Evolutionary conservation across 2,797 vertebrate genomes (phyloP), one percentile per base, ranked within the genome.

Genomic region (Takifugu ocellatus): DNA sequence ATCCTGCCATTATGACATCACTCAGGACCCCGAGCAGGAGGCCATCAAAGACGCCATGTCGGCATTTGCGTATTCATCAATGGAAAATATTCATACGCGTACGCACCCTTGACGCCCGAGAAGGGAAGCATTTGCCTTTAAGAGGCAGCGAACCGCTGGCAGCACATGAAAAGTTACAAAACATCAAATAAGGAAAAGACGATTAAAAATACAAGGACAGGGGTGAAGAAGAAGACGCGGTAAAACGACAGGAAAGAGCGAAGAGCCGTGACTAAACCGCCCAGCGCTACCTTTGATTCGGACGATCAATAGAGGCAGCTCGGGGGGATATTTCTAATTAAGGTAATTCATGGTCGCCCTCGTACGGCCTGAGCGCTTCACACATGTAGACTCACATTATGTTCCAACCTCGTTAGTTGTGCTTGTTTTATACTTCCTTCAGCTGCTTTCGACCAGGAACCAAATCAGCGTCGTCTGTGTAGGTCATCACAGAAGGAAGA

Each of bases 41-140:
- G 51, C 66, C 85, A 89, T 92, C 90, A 92, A 92, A 92, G 90
- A 72, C 70, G 26, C 56, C 2, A 71, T 33, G 9, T 65, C 56
- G 42, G 61, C 58, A 64, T 90, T 90, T 84, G 82, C 70, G 7
- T 90, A 91, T 91, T 92, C 88, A 92, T 92, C 91, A 92, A 91
- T 91, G 55, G 81, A 86, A 88, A 91, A 91, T 91, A 92, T 92
- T 91, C 86, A 92, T 91, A 89, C 68, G 77, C 73, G 66, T 60
- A 79, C 70, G 61, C 70, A 83, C 84, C 81, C 85, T 68, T 51
- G 82, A 82, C 79, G 72, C 78, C 70, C 58, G 61, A 2, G 64
- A 84, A 86, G 82, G 81, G 79, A 86, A 82, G 70, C 51, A 39
- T 65, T 73, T 82, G 70, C 77, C 84, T 87, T 84, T 75, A 61